phyloP scores from a whole-genome alignment of 1,140 invertebrate species.

The Philopotamus ludificatus region DNA sequence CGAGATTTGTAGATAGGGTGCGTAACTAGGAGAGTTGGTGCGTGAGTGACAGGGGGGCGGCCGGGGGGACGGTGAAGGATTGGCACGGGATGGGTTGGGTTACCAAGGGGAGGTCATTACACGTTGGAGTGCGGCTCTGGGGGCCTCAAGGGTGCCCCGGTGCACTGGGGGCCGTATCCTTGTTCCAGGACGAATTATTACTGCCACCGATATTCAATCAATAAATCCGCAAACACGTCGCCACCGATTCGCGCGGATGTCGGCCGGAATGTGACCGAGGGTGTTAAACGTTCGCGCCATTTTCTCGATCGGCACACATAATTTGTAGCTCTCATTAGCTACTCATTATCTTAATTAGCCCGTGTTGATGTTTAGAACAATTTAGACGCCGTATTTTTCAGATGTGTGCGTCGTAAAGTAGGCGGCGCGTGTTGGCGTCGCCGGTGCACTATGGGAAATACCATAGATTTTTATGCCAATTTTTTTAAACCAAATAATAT shows the following conservation, averaged over 20 bases:
- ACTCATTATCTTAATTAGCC: too few species aligned
- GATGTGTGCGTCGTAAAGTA: too few species aligned
- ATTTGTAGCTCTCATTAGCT: too few species aligned
- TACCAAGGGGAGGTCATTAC: constrained; percentile 26
- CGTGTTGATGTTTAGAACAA: too few species aligned
- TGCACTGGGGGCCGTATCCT: constrained; percentile 17
- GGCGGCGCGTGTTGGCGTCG: too few species aligned
- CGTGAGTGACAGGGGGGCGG: constrained; percentile 13
- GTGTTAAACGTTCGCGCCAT: background rate
- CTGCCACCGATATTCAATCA: constrained; percentile 10
- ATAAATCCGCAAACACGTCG: constrained; percentile 12
- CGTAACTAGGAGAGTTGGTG: constrained; percentile 26
- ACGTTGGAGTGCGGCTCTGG: constrained; percentile 27
- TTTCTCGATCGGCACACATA: constrained; percentile 5
- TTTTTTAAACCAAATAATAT: too few species aligned
- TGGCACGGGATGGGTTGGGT: background rate
- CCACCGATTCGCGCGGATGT: too few species aligned
- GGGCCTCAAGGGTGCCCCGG: constrained; percentile 21
- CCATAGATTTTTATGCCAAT: too few species aligned
- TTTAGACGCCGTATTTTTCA: too few species aligned
- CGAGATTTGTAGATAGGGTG: constrained; percentile 28
- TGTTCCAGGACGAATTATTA: constrained; percentile 3
- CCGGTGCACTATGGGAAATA: too few species aligned
- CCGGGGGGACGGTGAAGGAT: background rate
- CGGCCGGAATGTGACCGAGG: too few species aligned